Base-by-base conservation (phyloP, 2,797 vertebrate genomes). In the Ctenosaura bakeri region DNA sequence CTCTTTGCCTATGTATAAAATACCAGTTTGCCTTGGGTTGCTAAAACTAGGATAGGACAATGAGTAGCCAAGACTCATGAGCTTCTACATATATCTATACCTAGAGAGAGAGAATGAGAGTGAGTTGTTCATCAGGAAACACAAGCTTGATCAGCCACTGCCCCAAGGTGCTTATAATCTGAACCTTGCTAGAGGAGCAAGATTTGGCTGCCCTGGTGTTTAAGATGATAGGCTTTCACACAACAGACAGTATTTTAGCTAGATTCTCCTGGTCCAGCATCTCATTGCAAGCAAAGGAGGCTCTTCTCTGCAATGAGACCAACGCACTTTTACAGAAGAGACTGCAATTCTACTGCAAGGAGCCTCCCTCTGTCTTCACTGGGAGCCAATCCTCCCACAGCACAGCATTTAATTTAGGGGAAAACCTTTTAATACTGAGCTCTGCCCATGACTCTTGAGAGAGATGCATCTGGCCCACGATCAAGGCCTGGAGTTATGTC, bases 261-360 rank as follows among this genome's bases (percentile, higher is more conserved):
- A 85, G n/a, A 62, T 38, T 14, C 10, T 50, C 3, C 42, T 62
- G 22, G 56, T 12, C 0, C 0, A 66, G 1, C 24, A 16, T 81
- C 85, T 82, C 56, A 64, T 2, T 52, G 32, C 26, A 59, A 24
- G 13, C 50, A n/a, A 82, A 69, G 50, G 3, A 18, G 8, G 20
- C 81, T 29, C 29, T 3, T 77, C 32, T n/a, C 26, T 32, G 35
- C 7, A 22, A 20, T 20, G 12, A 38, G 35, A 20, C 50, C 6
- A 14, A 87, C 35, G 16, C 2, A 1, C 16, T 38, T 10, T 2
- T 1, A 8, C 18, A 59, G 50, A 20, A 16, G 3, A 54, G n/a
- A 22, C 77, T 83, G 46, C 62, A 59, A 20, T 29, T 26, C 79
- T 6, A 62, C 18, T 16, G 32, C 52, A 56, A 50, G 26, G 50